Conservation (phyloP, 2,113 vertebrate species). For the Proteles cristata region DNA sequence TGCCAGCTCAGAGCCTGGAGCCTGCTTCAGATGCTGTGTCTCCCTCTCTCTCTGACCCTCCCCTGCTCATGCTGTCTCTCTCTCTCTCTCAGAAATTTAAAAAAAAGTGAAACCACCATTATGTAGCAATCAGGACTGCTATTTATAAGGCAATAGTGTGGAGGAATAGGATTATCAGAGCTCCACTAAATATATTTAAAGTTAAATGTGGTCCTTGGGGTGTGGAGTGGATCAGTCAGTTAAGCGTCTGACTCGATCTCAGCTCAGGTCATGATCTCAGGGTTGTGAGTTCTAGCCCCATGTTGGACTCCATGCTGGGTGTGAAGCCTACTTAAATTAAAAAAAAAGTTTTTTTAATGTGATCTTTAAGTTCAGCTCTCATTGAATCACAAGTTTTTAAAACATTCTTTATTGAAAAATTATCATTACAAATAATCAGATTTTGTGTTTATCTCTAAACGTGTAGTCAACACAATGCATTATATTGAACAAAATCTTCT, state of each 20-base stretch:
- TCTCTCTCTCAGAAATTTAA: too few relatives aligned
- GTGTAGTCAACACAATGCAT: constrained; percentile 73
- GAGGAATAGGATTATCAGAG: not conserved
- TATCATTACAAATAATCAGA: constrained; percentile 50
- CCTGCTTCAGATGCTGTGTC: too few relatives aligned
- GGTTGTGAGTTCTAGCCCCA: too few relatives aligned
- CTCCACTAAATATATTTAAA: not conserved
- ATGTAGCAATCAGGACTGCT: not conserved
- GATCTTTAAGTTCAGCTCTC: not conserved
- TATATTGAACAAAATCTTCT: not conserved
- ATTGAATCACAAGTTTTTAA: constrained; percentile 57
- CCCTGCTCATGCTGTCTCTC: too few relatives aligned
- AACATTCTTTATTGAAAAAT: constrained; percentile 55
- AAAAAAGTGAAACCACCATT: not conserved
- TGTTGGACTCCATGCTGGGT: too few relatives aligned
- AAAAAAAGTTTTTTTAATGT: not conserved
- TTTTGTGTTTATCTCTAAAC: constrained; percentile 77
- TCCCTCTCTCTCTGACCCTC: too few relatives aligned
- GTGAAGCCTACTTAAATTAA: too few relatives aligned
- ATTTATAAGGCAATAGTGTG: not conserved
- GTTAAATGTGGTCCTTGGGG: not conserved
- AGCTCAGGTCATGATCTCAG: too few relatives aligned
- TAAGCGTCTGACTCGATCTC: too few relatives aligned
- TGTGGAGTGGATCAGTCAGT: too few relatives aligned
- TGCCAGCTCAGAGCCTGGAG: too few relatives aligned